phyloP scores from a whole-genome alignment of 1,140 invertebrate species.

The Musca vetustissima region DNA sequence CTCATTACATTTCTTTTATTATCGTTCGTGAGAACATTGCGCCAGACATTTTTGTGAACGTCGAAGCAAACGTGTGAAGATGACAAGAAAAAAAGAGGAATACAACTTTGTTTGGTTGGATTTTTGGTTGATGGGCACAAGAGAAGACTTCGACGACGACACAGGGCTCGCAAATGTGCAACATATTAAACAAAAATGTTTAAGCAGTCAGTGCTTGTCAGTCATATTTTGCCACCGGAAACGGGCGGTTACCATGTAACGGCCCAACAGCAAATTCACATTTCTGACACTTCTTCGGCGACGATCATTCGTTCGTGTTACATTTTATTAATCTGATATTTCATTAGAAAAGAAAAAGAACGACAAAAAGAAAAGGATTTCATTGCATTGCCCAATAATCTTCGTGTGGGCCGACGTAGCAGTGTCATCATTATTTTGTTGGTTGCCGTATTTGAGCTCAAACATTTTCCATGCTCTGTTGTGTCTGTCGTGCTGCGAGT shows the following conservation, averaged over 20 bases:
- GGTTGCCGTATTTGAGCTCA: no score
- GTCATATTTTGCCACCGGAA: conserved; percentile 14
- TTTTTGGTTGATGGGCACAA: neutral
- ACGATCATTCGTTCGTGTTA: neutral
- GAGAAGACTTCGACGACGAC: neutral
- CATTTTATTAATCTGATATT: no score
- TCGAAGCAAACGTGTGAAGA: no score
- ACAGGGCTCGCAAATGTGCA: conserved; percentile 1
- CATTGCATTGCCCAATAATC: neutral
- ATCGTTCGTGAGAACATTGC: no score
- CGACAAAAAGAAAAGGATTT: neutral
- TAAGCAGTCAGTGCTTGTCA: neutral
- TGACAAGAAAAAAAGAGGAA: no score
- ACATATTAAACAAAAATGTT: neutral
- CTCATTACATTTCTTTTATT: no score
- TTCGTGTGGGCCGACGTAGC: conserved; percentile 21
- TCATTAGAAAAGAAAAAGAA: neutral
- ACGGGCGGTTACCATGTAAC: conserved; percentile 16
- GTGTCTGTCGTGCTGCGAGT: neutral
- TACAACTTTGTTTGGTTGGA: neutral
- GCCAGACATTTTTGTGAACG: no score
- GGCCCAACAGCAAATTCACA: no score
- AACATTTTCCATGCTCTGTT: neutral
- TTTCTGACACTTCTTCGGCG: neutral
- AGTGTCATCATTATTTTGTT: no score